Evolutionary conservation across 2,113 vertebrate species (phyloP).

Genomic region (Lynx canadensis): DNA sequence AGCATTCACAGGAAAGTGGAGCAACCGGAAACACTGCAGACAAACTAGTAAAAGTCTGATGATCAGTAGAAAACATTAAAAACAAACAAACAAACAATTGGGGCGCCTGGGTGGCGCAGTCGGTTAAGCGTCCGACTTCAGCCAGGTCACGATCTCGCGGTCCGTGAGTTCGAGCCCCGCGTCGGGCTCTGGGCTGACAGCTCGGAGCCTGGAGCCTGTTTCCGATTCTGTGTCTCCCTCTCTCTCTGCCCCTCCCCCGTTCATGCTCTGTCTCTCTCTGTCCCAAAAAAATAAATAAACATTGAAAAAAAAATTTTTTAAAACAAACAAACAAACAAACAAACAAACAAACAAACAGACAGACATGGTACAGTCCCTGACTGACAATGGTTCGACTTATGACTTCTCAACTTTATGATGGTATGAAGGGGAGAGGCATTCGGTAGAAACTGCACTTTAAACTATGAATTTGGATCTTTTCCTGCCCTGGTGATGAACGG

Average conservation of each 20-base stretch:
- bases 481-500: not conserved
- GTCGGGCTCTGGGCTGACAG: too few species aligned
- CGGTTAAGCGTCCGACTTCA: too few species aligned
- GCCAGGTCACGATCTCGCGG: too few species aligned
- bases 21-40: not conserved
- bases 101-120: too few species aligned
- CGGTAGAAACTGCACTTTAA: not conserved
- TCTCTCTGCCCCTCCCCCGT: too few species aligned
- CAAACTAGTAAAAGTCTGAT: not conserved
- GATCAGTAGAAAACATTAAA: not conserved
- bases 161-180: too few species aligned
- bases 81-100: not conserved
- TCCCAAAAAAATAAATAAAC: too few species aligned
- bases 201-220: too few species aligned
- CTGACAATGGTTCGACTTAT: not conserved
- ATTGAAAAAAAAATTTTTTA: too few species aligned
- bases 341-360: not conserved
- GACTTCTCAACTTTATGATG: not conserved
- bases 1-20: not conserved
- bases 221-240: too few species aligned
- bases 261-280: too few species aligned
- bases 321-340: too few species aligned
- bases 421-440: not conserved
- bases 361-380: not conserved
- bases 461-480: not conserved